Evolutionary conservation across 2,113 vertebrate genomes (phyloP).

Genomic region (Phasianus colchicus): DNA sequence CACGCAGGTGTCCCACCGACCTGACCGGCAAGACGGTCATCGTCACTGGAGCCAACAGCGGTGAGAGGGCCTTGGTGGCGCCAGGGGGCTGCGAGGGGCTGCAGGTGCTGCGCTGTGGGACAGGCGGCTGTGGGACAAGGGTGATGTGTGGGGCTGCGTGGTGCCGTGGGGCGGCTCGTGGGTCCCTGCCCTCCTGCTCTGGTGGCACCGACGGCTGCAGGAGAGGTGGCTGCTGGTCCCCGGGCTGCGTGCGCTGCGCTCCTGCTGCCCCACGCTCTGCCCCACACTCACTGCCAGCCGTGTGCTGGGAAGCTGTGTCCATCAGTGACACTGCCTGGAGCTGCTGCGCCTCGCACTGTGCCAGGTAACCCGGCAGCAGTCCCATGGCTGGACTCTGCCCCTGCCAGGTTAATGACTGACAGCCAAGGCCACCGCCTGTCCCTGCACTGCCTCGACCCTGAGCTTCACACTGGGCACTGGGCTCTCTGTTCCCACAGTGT

Average conservation of each 20-base stretch:
- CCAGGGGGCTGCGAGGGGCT: background rate
- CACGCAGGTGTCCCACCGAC: slow-evolving; percentile 67
- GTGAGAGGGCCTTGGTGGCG: slow-evolving; percentile 31
- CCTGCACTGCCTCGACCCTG: rapidly evolving
- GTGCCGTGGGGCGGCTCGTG: rapidly evolving
- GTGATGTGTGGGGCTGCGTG: background rate
- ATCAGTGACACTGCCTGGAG: rapidly evolving
- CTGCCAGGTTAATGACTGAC: rapidly evolving
- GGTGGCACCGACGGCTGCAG: background rate
- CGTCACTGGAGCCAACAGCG: slow-evolving; percentile 89
- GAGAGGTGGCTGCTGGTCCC: rapidly evolving
- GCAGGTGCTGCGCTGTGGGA: background rate
- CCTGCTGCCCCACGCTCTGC: rapidly evolving
- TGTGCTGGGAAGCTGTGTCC: rapidly evolving
- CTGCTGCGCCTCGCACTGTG: background rate
- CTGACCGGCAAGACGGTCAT: slow-evolving; percentile 86
- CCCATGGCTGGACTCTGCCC: background rate
- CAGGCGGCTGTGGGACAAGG: rapidly evolving
- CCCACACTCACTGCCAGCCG: rapidly evolving
- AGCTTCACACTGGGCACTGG: rapidly evolving
- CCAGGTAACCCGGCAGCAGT: rapidly evolving
- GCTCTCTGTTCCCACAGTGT: rapidly evolving
- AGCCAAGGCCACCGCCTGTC: background rate
- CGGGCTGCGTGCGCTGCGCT: rapidly evolving
- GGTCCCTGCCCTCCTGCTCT: background rate